Conservation (phyloP, 2,797 vertebrate genomes). For the Anguilla marmorata region DNA sequence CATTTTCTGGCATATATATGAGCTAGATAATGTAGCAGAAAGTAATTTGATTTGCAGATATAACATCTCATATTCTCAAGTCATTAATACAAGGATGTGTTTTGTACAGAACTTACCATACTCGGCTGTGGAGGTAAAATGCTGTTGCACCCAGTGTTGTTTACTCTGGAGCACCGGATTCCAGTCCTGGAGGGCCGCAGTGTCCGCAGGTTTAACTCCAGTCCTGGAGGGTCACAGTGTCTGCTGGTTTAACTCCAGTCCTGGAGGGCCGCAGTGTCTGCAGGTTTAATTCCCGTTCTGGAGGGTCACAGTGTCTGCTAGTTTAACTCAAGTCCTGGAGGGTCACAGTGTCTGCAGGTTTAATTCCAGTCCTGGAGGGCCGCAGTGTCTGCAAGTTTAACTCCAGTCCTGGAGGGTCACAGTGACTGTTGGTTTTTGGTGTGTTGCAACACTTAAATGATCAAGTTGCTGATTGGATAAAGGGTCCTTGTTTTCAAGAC, state of each 20-base stretch:
- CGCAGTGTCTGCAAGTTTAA: no score
- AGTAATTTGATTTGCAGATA: conserved; percentile 2
- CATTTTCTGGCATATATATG: background rate
- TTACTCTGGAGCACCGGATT: background rate
- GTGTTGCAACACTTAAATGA: background rate
- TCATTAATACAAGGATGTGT: background rate
- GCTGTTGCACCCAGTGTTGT: background rate
- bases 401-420: background rate
- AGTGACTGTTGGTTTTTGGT: background rate
- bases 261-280: background rate
- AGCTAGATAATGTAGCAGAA: background rate
- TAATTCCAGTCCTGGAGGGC: background rate
- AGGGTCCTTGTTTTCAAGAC: background rate
- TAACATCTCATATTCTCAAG: background rate
- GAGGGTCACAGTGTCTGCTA: background rate
- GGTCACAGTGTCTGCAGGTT: background rate
- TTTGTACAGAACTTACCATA: background rate
- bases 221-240: background rate
- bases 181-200: background rate
- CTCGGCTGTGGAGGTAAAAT: background rate
- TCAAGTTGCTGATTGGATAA: background rate
- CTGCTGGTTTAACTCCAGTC: background rate
- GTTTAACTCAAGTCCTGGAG: background rate
- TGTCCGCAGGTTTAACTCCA: background rate
- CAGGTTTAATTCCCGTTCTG: background rate